Conservation (phyloP, 2,888 invertebrate species). For the Aelia acuminata region DNA sequence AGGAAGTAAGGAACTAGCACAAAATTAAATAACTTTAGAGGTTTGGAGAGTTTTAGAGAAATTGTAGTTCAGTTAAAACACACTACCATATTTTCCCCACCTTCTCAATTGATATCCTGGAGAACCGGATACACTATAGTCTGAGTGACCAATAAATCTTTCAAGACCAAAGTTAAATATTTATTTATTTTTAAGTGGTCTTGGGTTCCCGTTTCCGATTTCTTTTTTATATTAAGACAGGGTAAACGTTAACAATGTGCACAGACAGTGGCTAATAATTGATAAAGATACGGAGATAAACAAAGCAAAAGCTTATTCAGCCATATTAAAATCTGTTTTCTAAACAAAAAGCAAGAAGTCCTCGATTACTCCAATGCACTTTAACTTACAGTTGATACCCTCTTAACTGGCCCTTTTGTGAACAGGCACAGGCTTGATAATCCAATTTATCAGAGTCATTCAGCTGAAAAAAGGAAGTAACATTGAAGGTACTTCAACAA, state of each 20-base stretch:
- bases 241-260: background rate
- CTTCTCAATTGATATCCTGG: too few species aligned
- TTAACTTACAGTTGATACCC: conserved; percentile 3
- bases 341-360: background rate
- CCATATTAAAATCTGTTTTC: background rate
- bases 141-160: too few species aligned
- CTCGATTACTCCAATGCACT: background rate
- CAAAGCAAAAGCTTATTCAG: background rate
- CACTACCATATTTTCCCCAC: too few species aligned
- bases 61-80: too few species aligned
- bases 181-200: background rate
- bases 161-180: background rate
- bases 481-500: background rate
- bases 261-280: background rate
- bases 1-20: too few species aligned
- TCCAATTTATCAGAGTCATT: conserved; percentile 3
- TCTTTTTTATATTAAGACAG: background rate
- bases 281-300: background rate
- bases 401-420: background rate
- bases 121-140: too few species aligned
- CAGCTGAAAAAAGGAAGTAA: background rate
- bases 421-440: background rate
- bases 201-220: background rate
- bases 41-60: too few species aligned
- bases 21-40: too few species aligned